Conservation (phyloP, 2,113 vertebrate genomes). For the Mobula birostris region DNA sequence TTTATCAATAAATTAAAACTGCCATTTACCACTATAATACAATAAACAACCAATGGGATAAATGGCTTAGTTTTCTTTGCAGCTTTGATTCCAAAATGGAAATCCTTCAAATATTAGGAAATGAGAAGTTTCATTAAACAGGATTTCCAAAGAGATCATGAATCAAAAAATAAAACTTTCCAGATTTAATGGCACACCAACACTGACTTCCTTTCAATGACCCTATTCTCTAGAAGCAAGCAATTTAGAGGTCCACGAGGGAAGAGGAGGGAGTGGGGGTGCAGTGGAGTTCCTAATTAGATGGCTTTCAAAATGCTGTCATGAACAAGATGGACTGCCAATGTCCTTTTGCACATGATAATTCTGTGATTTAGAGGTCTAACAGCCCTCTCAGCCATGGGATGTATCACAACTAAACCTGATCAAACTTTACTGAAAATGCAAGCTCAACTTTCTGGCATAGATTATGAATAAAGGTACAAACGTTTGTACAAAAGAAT, state of each 20-base stretch:
- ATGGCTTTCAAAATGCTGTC: not conserved
- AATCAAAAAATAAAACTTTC: not conserved
- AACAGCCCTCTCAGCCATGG: not conserved
- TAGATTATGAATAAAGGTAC: not conserved
- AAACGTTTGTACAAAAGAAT: not conserved
- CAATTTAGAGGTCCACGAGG: not conserved
- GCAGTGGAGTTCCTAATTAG: not conserved
- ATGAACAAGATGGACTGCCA: no score
- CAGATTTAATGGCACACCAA: not conserved
- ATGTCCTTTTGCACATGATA: not conserved
- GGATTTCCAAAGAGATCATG: not conserved
- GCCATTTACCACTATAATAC: not conserved
- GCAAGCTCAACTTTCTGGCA: not conserved
- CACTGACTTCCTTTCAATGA: not conserved
- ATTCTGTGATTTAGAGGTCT: not conserved
- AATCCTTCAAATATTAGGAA: conserved; percentile 1
- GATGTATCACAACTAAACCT: not conserved
- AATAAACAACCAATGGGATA: not conserved
- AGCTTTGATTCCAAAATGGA: not conserved
- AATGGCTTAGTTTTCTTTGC: not conserved
- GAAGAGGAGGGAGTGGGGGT: not conserved
- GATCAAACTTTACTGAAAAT: not conserved
- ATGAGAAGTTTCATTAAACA: not conserved
- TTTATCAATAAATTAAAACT: not conserved
- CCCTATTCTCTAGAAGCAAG: not conserved